Percentiles rank a stretch among this genome's conserved stretches.
Conservation (phyloP, 2,888 invertebrate species). For the Chaitophorus viminalis region DNA sequence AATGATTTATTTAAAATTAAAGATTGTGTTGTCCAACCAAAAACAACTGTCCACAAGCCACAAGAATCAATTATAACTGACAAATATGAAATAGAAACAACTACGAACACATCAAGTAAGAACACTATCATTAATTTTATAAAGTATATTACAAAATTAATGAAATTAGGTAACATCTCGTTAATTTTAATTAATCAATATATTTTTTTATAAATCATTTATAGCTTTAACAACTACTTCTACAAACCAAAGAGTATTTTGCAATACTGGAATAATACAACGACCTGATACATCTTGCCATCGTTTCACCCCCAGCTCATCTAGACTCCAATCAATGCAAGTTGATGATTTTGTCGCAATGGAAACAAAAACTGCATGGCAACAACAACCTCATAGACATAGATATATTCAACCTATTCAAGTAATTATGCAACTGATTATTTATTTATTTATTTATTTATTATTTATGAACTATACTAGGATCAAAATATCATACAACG, state of each 20-base stretch:
- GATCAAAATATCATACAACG: slow-evolving; percentile 33
- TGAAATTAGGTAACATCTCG: not conserved
- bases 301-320: slow-evolving; percentile 95
- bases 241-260: slow-evolving; percentile 55
- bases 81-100: slow-evolving; percentile 15
- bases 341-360: slow-evolving; percentile 97
- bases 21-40: not conserved
- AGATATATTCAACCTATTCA: slow-evolving; percentile 41
- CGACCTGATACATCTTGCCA: slow-evolving; percentile 88
- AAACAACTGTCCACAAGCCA: slow-evolving; percentile 31
- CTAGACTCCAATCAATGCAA: slow-evolving; percentile 94
- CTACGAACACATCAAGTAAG: slow-evolving; percentile 17
- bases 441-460: not conserved
- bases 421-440: slow-evolving; percentile 6
- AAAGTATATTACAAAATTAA: not conserved
- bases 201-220: slow-evolving; percentile 4
- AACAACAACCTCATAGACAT: not conserved
- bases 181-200: not conserved
- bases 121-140: not conserved
- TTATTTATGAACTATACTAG: not conserved
- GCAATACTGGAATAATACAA: slow-evolving; percentile 63
- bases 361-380: slow-evolving; percentile 71
- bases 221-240: slow-evolving; percentile 1
- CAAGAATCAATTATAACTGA: slow-evolving; percentile 12
- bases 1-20: slow-evolving; percentile 50